Evolutionary conservation across 1,140 invertebrate species (phyloP), one percentile per base, ranked within the genome.

Genomic region (Orchesella cincta): DNA sequence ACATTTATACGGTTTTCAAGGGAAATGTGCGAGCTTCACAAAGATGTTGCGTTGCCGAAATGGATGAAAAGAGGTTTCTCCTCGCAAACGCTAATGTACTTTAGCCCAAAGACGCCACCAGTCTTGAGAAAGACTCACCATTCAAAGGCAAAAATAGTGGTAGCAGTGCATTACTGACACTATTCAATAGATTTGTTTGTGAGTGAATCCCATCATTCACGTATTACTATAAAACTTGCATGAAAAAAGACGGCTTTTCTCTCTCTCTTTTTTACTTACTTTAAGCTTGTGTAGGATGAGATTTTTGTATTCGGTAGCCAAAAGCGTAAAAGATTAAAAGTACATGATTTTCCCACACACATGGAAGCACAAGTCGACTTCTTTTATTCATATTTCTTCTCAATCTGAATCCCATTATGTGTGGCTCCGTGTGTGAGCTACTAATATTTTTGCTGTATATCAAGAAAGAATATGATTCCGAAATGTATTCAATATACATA

Each of bases 291-390:
- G 14, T 26, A 14, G 62, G 23, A 67, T 67, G 52, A 57, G 52
- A 57, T 57, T 57, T 57, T 8, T 57, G 23, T 57, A 14, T 67
- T 67, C 31, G 62, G 36, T 34, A 76, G 74, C 54, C 57, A 76
- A 12, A 35, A 62, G 33, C 78, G 78, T 79, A 67, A 46, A 76
- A 79, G 78, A 79, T 79, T 79, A 70, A 76, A 76, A 70, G 57
- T 73, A 35, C 78, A 79, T 79, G 78, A 79, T 79, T 79, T 79
- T 79, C 78, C 78, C 78, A 79, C 78, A 79, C 78, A 79, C 74
- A 75, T 75, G 52, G 51, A 31, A 75, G 73, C 52, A 75, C 31
- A 75, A 73, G 36, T 73, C 72, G 3, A 28, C 72, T 71, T 34
- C 12, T 75, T 33, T 2, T 71, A 28, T 33, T 36, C 23, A 36